Base-by-base conservation (phyloP, 2,888 invertebrate genomes). In the Drosophila gaucha region DNA sequence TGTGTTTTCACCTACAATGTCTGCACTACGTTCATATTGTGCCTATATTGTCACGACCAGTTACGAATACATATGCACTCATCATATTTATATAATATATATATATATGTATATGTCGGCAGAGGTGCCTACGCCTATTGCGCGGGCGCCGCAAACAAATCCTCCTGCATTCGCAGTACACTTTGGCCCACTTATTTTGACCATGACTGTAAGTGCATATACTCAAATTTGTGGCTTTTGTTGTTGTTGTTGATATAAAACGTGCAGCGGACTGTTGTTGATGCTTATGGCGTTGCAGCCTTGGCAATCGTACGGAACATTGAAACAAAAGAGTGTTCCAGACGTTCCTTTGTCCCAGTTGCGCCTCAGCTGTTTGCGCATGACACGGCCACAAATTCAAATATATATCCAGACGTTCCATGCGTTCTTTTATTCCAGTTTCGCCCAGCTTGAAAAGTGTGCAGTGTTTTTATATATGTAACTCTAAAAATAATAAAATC, bases 221-320 rank as follows among this genome's bases (percentile, higher is more conserved):
- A 44, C 12, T 28, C 28, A 28, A 12, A 16, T 18, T 18, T 28
- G 28, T 8, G 14, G 33, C 6, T 26, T 24, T 14, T 16, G 8
- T n/a, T 38, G n/a, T 5, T n/a, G n/a, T 8, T 22, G 39, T 3
- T 31, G 12, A 10, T 36, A 16, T 36, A 3, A 14, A 36, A 36
- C 16, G 16, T 46, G n/a, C n/a, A n/a, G n/a, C n/a, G n/a, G n/a
- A n/a, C n/a, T n/a, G 33, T 5, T 20, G 36, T 6, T 36, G 22
- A 47, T 44, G 10, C 36, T 36, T 50, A 50, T 38, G 28, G 36
- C 36, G 18, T 28, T 50, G 36, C 50, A 20, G 50, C 50, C 50
- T 36, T 38, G 18, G 59, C 68, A 54, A 54, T 59, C 33, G 54
- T 18, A 28, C 47, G 35, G 33, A 68, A 68, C 54, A 68, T 28